A percentile compares a stretch with the other conserved stretches of the same genome.
These are phyloP conservation scores for Penaeus chinensis DNA, from an alignment of 1,140 invertebrate species.

Conservation along the genomic window DNA sequence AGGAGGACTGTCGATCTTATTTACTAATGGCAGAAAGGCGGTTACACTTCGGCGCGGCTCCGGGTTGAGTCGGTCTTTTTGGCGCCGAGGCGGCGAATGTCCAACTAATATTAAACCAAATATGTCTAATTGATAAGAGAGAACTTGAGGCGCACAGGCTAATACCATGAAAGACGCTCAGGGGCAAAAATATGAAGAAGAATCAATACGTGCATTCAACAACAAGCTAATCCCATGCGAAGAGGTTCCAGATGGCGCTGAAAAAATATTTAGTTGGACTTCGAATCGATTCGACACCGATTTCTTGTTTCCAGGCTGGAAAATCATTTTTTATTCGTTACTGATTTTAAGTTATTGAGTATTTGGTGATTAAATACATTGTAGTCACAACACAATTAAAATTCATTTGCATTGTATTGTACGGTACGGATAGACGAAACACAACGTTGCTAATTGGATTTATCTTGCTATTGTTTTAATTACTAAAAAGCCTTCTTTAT, in stretches of 20 bases:
- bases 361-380: too few relatives aligned
- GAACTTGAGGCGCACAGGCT: constrained; percentile 49
- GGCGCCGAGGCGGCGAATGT: constrained; percentile 16
- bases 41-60: not conserved
- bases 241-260: constrained; percentile 17
- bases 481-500: too few relatives aligned
- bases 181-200: constrained; percentile 30
- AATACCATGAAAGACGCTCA: constrained; percentile 53
- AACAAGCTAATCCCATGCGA: constrained; percentile 54
- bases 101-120: constrained; percentile 58
- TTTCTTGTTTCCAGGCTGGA: too few relatives aligned
- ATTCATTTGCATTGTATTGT: too few relatives aligned
- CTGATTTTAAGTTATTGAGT: too few relatives aligned
- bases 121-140: constrained; percentile 59
- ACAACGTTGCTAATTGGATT: too few relatives aligned
- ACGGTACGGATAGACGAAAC: too few relatives aligned
- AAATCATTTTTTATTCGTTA: too few relatives aligned
- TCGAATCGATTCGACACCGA: too few relatives aligned
- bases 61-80: not conserved
- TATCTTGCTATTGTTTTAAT: too few relatives aligned
- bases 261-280: constrained; percentile 33
- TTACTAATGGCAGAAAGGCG: not conserved
- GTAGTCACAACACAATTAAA: too few relatives aligned
- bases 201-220: constrained; percentile 61
- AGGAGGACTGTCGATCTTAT: not conserved